A percentile compares a stretch with the other conserved stretches of the same genome.
Evolutionary conservation across 2,113 vertebrate species (phyloP).

Genomic region (Ceuthmochares aereus): DNA sequence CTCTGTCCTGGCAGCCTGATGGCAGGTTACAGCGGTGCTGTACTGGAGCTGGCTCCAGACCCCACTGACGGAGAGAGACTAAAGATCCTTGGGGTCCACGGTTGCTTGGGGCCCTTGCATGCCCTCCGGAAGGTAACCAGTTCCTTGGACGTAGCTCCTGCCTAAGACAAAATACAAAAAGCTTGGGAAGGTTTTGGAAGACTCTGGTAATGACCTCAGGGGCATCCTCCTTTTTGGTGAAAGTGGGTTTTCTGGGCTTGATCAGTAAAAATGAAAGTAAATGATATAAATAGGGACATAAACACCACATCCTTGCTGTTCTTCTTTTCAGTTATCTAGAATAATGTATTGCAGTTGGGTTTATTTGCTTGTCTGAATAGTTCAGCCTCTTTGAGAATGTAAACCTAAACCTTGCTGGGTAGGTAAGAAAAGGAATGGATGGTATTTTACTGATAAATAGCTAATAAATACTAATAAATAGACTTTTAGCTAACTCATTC

Average conservation of each 20-base stretch:
- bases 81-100: background rate
- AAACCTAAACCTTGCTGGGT: background rate
- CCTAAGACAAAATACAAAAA: background rate
- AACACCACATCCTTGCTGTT: background rate
- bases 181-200: background rate
- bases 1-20: background rate
- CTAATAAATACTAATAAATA: background rate
- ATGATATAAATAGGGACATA: background rate
- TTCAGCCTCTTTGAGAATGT: background rate
- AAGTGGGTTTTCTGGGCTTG: background rate
- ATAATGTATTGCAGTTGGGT: background rate
- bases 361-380: background rate
- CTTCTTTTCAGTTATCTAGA: background rate
- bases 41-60: background rate
- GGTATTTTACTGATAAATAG: background rate
- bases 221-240: background rate
- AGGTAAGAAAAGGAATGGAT: background rate
- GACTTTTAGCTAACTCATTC: background rate
- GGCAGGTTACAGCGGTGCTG: background rate
- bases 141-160: background rate
- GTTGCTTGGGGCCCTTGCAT: accelerated
- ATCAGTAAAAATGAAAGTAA: background rate
- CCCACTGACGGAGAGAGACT: background rate
- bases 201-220: background rate
- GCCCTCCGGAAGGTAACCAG: background rate